A percentile compares a stretch with the other conserved stretches of the same genome.
These are phyloP conservation scores for Litoditis marina DNA, from an alignment of 2,888 invertebrate genomes.

Conservation along the genomic window DNA sequence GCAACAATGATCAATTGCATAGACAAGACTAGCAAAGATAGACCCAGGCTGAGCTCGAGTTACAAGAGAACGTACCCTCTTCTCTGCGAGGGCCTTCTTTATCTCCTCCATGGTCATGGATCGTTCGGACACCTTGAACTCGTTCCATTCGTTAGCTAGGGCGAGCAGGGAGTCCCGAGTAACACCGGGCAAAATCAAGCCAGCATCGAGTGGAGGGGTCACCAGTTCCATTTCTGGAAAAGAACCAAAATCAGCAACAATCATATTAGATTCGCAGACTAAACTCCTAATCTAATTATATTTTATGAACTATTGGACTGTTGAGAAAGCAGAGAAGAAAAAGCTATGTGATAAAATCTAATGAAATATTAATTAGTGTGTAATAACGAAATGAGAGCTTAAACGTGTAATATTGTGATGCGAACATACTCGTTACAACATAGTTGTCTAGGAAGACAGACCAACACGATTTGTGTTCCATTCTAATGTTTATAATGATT, in stretches of 20 bases:
- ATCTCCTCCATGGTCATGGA: conserved; percentile 81
- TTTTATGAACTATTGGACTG: too few species aligned
- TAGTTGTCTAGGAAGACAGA: too few species aligned
- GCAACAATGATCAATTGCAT: neutral
- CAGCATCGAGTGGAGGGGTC: conserved; percentile 83
- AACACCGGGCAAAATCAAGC: conserved; percentile 90
- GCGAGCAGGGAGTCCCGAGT: conserved; percentile 83
- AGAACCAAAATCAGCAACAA: neutral
- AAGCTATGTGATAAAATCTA: too few species aligned
- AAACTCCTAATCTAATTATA: too few species aligned
- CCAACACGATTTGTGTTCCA: too few species aligned
- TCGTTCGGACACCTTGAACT: conserved; percentile 76
- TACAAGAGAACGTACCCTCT: conserved; percentile 76
- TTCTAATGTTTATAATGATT: neutral
- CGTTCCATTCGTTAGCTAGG: conserved; percentile 77
- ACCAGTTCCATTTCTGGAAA: conserved; percentile 77
- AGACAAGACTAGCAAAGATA: neutral
- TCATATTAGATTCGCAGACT: too few species aligned
- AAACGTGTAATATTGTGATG: too few species aligned
- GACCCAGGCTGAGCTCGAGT: neutral
- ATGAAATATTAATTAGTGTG: too few species aligned
- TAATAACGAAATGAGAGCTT: too few species aligned
- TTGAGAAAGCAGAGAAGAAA: too few species aligned
- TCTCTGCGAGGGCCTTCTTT: conserved; percentile 73
- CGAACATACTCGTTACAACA: too few species aligned